Conservation (phyloP, 2,888 invertebrate species). For the Epistrophe eligans region DNA sequence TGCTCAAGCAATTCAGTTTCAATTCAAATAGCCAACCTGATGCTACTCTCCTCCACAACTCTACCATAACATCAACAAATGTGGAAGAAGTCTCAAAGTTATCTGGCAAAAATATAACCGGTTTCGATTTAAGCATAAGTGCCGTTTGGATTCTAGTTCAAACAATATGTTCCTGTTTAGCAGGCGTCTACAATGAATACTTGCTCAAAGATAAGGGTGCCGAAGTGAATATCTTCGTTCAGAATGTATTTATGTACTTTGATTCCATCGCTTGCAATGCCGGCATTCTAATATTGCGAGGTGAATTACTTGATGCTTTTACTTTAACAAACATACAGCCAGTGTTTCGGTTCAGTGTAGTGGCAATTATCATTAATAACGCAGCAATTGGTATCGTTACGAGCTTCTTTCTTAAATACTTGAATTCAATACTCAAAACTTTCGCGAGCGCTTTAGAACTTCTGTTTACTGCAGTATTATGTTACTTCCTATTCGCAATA, state of each 20-base stretch:
- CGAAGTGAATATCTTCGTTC: conserved; percentile 94
- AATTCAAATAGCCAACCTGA: conserved; percentile 79
- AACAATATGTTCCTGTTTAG: conserved; percentile 95
- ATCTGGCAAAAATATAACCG: conserved; percentile 81
- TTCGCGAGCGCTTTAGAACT: conserved; percentile 97
- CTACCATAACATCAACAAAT: conserved; percentile 26
- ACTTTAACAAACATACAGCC: conserved; percentile 85
- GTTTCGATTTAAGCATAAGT: conserved; percentile 86
- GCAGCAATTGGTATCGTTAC: conserved; percentile 96
- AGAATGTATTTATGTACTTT: conserved; percentile 97
- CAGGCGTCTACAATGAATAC: conserved; percentile 98
- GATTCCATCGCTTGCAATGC: conserved; percentile 97
- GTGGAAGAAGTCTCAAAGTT: conserved; percentile 48
- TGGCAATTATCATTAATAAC: conserved; percentile 94
- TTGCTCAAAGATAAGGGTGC: conserved; percentile 93
- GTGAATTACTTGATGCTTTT: conserved; percentile 87
- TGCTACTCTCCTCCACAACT: conserved; percentile 60
- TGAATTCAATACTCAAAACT: conserved; percentile 97
- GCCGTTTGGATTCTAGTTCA: conserved; percentile 89
- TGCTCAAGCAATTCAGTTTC: conserved; percentile 92
- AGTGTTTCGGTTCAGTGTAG: conserved; percentile 88
- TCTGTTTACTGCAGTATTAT: conserved; percentile 94
- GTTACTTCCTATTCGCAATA: conserved; percentile 93
- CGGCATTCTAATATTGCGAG: conserved; percentile 88
- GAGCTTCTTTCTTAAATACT: conserved; percentile 95